Evolutionary conservation across 35 echinoderm and acorn worm genomes (phyloP), one percentile per base, ranked within the genome.

Genomic region (Apostichopus californicus): DNA sequence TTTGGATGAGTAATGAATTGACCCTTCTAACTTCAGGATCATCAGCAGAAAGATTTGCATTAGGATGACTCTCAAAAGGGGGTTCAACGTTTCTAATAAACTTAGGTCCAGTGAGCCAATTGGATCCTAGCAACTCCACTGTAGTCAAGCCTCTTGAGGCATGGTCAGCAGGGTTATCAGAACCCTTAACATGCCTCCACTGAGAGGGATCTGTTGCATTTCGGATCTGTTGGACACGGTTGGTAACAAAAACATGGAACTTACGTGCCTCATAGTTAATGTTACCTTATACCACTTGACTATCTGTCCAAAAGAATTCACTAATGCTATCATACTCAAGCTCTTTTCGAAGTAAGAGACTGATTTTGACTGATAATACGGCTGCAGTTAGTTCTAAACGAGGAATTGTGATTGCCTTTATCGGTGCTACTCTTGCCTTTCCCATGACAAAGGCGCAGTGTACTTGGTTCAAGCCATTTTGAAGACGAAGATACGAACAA

Each of bases 221-320:
- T 75, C 86, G 71, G 8, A 96, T 96, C 9, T 79, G 63, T 23
- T 93, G 92, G 1, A 94, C 87, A 55, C 93, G 23, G 22, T 96
- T 96, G 0, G 90, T 90, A 6, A 96, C 91, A 90, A 96, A n/a
- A 17, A 94, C 90, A 73, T 96, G 90, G 68, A 96, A 94, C 5
- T 84, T 17, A 26, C 87, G 73, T n/a, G 89, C 55, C 7, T 94
- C 93, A 85, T 96, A 94, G 55, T 56, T 73, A 17, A 94, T 90
- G 56, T 96, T 94, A 18, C 93, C 95, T 55, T 92, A 79, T 1
- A 94, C 86, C 3, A 96, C 95, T 78, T n/a, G n/a, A n/a, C n/a
- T n/a, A n/a, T n/a, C n/a, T n/a, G n/a, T n/a, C n/a, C n/a, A n/a
- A n/a, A n/a, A n/a, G n/a, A 25, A 25, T 25, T 25, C 24, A 25